Base-by-base conservation (phyloP, 2,797 vertebrate species). In the Balearica regulorum region DNA sequence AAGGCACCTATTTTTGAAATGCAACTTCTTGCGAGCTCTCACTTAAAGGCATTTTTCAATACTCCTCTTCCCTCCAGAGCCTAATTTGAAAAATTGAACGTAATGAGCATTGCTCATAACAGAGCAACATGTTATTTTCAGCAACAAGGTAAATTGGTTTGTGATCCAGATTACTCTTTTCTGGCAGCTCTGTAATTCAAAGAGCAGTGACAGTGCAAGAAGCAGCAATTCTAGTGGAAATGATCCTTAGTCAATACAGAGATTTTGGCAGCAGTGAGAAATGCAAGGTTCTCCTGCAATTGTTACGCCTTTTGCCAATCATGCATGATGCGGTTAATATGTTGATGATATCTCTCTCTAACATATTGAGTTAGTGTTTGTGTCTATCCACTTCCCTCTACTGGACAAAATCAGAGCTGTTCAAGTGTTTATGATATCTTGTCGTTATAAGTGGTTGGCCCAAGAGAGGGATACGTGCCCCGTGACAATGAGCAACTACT, bases 321-420 rank as follows among this genome's bases (percentile, higher is more conserved):
- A 83, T 17, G 80, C 94, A 37, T 90, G 94, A 96, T 89, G 90
- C 19, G 4, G 66, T 92, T 96, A 96, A 96, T 90, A 82, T n/a
- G 80, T 96, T 95, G 93, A 90, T 95, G 87, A 70, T 94, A 93
- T 91, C 93, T 89, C 49, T 62, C 65, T 68, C 86, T 73, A 92
- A 94, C 86, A 80, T 79, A 94, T 92, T 95, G 88, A 93, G 93
- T 94, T 54, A 85, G 90, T 87, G 92, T 92, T 95, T 97, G 93
- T 28, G 93, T 96, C 96, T 96, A 93, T 93, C 60, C 96, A 79
- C 96, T 96, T 95, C 93, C 96, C 96, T 96, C 96, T 97, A 94
- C 94, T 97, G 96, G 95, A 96, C 93, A 93, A 96, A 97, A 93
- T 94, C 88, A 96, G 96, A 94, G 96, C 90, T 96, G 95, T 94